Conservation (phyloP, 1,140 invertebrate species). For the Atta texana region DNA sequence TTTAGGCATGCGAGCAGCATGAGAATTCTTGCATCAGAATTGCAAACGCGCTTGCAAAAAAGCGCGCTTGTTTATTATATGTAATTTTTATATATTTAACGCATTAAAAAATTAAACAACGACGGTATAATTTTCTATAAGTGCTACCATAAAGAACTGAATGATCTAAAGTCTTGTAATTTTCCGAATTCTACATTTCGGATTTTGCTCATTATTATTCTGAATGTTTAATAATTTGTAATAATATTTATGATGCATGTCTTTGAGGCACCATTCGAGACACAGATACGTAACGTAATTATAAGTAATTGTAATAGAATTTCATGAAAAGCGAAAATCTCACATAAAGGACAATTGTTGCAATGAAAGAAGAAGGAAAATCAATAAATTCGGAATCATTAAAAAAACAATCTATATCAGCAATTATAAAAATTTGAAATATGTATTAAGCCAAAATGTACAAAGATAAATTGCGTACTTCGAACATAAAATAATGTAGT, state of each 20-base stretch:
- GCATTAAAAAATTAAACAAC: background rate
- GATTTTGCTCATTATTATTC: background rate
- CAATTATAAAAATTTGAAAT: background rate
- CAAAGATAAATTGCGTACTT: background rate
- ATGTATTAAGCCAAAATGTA: background rate
- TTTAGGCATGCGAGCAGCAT: background rate
- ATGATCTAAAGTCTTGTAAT: constrained; percentile 13
- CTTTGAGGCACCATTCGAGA: background rate
- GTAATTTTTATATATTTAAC: background rate
- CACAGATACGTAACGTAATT: background rate
- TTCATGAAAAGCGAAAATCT: background rate
- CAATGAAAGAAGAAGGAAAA: background rate
- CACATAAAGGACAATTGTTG: background rate
- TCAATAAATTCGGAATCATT: background rate
- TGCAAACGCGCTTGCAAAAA: background rate
- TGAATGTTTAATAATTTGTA: background rate
- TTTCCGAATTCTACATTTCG: background rate
- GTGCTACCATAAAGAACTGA: background rate
- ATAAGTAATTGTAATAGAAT: background rate
- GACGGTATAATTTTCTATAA: constrained; percentile 1
- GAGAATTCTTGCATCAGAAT: background rate
- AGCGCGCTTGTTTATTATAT: background rate
- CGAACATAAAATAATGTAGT: background rate
- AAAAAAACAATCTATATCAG: background rate
- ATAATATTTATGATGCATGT: background rate